Percentiles rank a stretch among this genome's conserved stretches.
Conservation (phyloP, 2,797 vertebrate genomes). For the Muscicapa striata region DNA sequence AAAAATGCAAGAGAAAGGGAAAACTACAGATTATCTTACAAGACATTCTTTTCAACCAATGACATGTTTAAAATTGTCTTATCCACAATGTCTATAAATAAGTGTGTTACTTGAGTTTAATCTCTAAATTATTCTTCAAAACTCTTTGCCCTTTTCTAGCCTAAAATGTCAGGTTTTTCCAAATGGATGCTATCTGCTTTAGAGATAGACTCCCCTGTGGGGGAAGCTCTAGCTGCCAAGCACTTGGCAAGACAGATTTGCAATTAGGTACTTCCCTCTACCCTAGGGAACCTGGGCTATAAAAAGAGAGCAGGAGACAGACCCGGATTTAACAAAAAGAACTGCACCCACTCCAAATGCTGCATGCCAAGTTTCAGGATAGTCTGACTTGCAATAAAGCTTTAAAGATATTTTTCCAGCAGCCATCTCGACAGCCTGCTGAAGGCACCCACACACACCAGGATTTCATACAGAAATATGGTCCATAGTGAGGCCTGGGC, state of each 20-base stretch:
- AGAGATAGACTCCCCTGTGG: background rate
- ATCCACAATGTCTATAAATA: background rate
- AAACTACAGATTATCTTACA: background rate
- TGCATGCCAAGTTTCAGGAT: slow-evolving; percentile 35
- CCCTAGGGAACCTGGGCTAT: background rate
- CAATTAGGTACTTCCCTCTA: slow-evolving; percentile 37
- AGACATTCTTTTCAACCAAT: background rate
- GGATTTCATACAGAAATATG: background rate
- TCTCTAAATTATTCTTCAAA: slow-evolving; percentile 34
- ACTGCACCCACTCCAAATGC: slow-evolving; percentile 37
- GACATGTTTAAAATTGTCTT: background rate
- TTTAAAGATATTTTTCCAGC: slow-evolving; percentile 30
- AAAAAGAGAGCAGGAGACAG: slow-evolving; percentile 11
- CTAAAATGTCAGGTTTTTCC: background rate
- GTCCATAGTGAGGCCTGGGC: background rate
- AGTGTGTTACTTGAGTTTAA: slow-evolving; percentile 11
- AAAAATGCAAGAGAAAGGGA: background rate
- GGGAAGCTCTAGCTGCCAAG: slow-evolving; percentile 1
- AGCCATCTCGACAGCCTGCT: background rate
- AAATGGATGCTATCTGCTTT: background rate
- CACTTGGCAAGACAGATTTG: slow-evolving; percentile 9
- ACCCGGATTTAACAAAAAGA: background rate
- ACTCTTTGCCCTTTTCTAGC: background rate
- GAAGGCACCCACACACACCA: fast-evolving
- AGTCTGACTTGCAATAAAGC: background rate